phyloP scores from a whole-genome alignment of 2,797 vertebrate genomes.

The Enteromius afrohamiltoni region DNA sequence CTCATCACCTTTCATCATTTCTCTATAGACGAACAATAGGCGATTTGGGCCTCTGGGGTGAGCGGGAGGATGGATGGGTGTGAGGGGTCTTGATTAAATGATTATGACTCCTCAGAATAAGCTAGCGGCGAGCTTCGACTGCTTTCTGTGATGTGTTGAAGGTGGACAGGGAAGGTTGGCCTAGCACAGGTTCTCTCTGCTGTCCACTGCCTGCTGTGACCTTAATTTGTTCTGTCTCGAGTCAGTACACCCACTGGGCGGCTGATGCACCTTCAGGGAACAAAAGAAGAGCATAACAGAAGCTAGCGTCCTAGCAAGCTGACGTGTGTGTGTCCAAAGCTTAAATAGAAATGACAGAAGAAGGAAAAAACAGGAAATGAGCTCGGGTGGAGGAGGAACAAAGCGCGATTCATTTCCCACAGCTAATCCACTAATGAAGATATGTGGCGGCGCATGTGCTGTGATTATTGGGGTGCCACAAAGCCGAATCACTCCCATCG shows the following conservation, averaged over 20 bases:
- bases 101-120: slow-evolving; percentile 63
- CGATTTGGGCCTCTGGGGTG: slow-evolving; percentile 63
- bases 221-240: slow-evolving; percentile 82
- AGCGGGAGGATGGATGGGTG: slow-evolving; percentile 34
- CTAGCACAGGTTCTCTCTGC: slow-evolving; percentile 45
- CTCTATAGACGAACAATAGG: slow-evolving; percentile 63
- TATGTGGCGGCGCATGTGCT: slow-evolving; percentile 73
- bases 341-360: slow-evolving; percentile 64
- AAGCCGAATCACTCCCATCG: slow-evolving; percentile 67
- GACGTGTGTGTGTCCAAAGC: slow-evolving; percentile 52
- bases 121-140: slow-evolving; percentile 58
- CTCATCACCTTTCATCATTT: slow-evolving; percentile 65
- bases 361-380: slow-evolving; percentile 52
- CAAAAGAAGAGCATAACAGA: slow-evolving; percentile 65
- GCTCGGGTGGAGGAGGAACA: slow-evolving; percentile 57
- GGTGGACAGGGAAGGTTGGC: slow-evolving; percentile 46
- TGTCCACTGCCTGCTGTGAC: slow-evolving; percentile 72
- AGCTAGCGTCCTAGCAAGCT: slow-evolving; percentile 50
- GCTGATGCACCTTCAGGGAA: slow-evolving; percentile 71
- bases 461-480: slow-evolving; percentile 74
- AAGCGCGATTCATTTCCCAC: slow-evolving; percentile 73
- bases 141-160: slow-evolving; percentile 39
- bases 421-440: slow-evolving; percentile 81
- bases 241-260: slow-evolving; percentile 69
- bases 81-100: slow-evolving; percentile 58